Conservation (phyloP, 2,888 invertebrate species). For the Pristionchus mayeri region DNA sequence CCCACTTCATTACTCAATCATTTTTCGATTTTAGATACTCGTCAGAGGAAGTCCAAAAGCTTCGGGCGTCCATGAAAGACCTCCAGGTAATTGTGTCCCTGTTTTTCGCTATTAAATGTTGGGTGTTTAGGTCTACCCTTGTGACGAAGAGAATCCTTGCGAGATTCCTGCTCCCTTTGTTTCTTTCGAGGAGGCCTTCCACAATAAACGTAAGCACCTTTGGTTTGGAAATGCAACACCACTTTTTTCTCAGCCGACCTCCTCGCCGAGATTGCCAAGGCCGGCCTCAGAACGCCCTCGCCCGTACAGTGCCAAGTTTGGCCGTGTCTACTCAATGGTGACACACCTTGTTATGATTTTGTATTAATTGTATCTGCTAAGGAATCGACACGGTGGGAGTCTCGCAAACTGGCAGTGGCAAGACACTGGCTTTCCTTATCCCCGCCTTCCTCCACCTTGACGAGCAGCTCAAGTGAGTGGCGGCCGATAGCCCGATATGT, state of each 20-base stretch:
- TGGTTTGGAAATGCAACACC: background rate
- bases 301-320: constrained; percentile 92
- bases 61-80: constrained; percentile 41
- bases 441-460: constrained; percentile 95
- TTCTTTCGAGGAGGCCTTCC: constrained; percentile 61
- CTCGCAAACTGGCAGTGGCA: constrained; percentile 90
- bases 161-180: constrained; percentile 58
- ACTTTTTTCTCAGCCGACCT: constrained; percentile 82
- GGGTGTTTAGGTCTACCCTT: constrained; percentile 55
- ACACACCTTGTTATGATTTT: background rate
- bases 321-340: constrained; percentile 86
- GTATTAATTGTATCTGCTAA: background rate
- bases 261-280: constrained; percentile 86
- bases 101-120: background rate
- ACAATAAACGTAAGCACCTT: constrained; percentile 54
- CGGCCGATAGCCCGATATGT: background rate
- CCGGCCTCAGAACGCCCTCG: constrained; percentile 87
- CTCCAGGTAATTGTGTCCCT: background rate
- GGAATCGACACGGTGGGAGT: constrained; percentile 89
- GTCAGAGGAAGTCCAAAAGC: background rate
- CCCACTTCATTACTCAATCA: background rate
- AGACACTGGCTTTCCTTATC: constrained; percentile 82
- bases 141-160: constrained; percentile 52
- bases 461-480: constrained; percentile 81
- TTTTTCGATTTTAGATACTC: background rate